Conservation (phyloP, 2,113 vertebrate genomes). For the Camelus bactrianus region DNA sequence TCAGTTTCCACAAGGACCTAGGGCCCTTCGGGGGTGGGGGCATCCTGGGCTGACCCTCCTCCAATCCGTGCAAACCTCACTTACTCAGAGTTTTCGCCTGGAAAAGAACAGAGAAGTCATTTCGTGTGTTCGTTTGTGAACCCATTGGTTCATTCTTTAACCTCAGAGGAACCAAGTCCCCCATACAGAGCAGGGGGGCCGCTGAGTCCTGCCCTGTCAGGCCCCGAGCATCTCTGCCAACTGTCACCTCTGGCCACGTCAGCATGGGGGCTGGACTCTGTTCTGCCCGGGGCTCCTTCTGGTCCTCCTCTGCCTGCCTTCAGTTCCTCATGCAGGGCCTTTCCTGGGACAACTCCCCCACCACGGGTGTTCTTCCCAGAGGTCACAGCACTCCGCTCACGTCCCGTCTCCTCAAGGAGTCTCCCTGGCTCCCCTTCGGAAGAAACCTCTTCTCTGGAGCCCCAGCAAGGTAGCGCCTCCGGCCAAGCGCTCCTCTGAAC, state of each 20-base stretch:
- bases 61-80: accelerated
- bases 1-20: neutral
- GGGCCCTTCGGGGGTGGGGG: neutral
- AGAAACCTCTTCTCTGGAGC: neutral
- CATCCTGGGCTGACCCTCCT: accelerated
- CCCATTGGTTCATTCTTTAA: neutral
- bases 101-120: accelerated
- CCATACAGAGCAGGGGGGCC: too few species aligned
- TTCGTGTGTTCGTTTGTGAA: too few species aligned
- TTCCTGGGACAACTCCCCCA: neutral
- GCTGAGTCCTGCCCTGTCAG: neutral
- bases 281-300: too few species aligned
- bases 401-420: neutral
- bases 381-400: accelerated
- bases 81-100: accelerated
- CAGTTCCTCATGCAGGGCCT: neutral
- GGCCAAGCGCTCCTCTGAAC: neutral
- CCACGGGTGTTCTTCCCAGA: neutral
- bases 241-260: neutral
- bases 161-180: neutral
- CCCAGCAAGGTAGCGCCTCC: accelerated
- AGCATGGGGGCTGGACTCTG: neutral
- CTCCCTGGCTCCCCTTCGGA: too few species aligned
- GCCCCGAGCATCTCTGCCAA: neutral
- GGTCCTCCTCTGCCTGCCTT: neutral